Conservation (phyloP, 2,797 vertebrate genomes). For the Eurystomus glaucurus region DNA sequence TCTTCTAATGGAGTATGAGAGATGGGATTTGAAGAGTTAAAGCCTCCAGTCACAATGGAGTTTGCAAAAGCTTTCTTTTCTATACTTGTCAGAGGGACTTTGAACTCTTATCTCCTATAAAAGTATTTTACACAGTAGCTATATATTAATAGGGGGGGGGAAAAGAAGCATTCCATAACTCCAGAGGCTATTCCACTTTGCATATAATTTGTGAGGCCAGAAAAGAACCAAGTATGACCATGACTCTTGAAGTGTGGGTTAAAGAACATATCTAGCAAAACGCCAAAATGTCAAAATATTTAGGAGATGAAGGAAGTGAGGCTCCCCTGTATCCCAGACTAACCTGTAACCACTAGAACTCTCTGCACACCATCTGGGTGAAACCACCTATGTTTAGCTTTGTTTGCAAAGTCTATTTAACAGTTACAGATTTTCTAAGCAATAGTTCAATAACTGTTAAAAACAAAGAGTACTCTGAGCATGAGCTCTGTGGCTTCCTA, state of each 20-base stretch:
- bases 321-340: background rate
- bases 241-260: background rate
- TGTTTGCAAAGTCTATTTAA: background rate
- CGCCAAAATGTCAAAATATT: background rate
- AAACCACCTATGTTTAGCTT: accelerated
- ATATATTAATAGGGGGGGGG: background rate
- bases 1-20: background rate
- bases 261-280: background rate
- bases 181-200: background rate
- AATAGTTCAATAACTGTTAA: background rate
- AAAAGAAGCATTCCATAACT: background rate
- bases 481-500: background rate
- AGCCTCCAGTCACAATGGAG: background rate
- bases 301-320: background rate
- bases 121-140: background rate
- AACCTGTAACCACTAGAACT: background rate
- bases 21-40: conserved; percentile 21
- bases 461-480: background rate
- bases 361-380: background rate
- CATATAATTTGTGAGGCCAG: background rate
- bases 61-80: background rate
- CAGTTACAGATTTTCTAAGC: background rate
- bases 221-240: background rate
- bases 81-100: background rate
- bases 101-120: background rate